Evolutionary conservation across 2,113 vertebrate species (phyloP), one percentile per base, ranked within the genome.

Genomic region (Pseudopodoces humilis): DNA sequence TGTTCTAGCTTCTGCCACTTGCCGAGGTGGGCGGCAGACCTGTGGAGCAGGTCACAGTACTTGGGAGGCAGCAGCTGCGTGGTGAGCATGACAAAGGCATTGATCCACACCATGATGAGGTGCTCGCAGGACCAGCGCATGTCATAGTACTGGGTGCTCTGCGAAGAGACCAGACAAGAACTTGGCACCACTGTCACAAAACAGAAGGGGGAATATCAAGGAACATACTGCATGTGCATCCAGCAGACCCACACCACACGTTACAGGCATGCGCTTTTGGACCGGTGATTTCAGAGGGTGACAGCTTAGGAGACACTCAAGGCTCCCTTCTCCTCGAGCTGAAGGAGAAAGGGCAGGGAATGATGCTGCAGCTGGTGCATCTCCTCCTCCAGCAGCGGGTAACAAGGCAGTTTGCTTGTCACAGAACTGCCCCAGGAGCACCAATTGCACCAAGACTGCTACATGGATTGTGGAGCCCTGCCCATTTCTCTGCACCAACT

Each of bases 81-180:
- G 97, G 99, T 99, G 83, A 99, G 98, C 99, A 99, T 99, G 95
- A 99, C 99, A 59, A 99, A 99, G n/a, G 99, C 99, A 35, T 99
- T 99, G 98, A 99, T 99, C 99, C 99, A 99, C 96, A 99, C 99
- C 99, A 99, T 99, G 96, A 99, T 99, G 95, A 99, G 98, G 94
- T 99, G 99, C 96, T 99, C 99, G n/a, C 99, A 99, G 24, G 99
- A 99, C 99, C 99, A 99, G 88, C 99, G 99, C 99, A 99, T 99
- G 98, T 99, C 99, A 9, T 99, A 99, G 98, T 99, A 99, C 98
- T 99, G 99, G 5, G 99, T 99, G 95, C 99, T 99, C 99, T 99
- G 98, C 37, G 84, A 97, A 96, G 68, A 98, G 83, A 98, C 41
- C 86, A 86, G 75, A 75, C 44, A 47, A 69, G 76, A 91, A 68